Evolutionary conservation across 1,140 invertebrate species (phyloP), one percentile per base, ranked within the genome.

Genomic region (Papilio machaon): DNA sequence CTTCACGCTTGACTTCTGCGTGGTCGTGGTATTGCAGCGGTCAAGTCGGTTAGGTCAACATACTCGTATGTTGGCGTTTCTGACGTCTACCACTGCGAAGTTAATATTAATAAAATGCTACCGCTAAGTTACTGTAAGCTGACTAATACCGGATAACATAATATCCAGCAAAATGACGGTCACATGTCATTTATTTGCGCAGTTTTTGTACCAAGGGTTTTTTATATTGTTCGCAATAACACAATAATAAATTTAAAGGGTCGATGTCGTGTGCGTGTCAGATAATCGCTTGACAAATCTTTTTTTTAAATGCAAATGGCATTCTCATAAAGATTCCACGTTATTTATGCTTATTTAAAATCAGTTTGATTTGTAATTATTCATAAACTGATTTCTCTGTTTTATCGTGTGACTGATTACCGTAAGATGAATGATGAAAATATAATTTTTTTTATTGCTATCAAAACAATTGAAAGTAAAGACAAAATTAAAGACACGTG

Each of bases 141-240:
- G 23, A 76, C 23, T 76, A 30, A 76, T 76, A 52, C 74, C 47
- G 74, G 46, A 70, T 11, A 30, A 70, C 64, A 70, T 70, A 76
- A 54, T 47, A 76, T 30, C 47, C 52, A 23, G 23, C 23, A 47
- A 76, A 76, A 49, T 76, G 74, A 47, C 47, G 74, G 74, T 52
- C 47, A 76, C 74, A 47, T 52, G 19, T 49, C 46, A 23, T 52
- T 74, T 74, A 74, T 74, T 75, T 75, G 43, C 47, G 46, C 13
- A 49, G 74, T 76, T 52, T 64, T 76, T 49, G 30, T 76, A 30
- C 13, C 74, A 76, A 76, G 74, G 47, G 74, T 23, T 52, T 76
- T 74, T 76, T 76, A 52, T 76, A 76, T 76, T 76, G 74, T 76
- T 76, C 74, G 74, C 47, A 47, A 76, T 54, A 73, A 73, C 19